A percentile compares a stretch with the other conserved stretches of the same genome.
Conservation (phyloP, 2,113 vertebrate species). For the Rana temporaria region DNA sequence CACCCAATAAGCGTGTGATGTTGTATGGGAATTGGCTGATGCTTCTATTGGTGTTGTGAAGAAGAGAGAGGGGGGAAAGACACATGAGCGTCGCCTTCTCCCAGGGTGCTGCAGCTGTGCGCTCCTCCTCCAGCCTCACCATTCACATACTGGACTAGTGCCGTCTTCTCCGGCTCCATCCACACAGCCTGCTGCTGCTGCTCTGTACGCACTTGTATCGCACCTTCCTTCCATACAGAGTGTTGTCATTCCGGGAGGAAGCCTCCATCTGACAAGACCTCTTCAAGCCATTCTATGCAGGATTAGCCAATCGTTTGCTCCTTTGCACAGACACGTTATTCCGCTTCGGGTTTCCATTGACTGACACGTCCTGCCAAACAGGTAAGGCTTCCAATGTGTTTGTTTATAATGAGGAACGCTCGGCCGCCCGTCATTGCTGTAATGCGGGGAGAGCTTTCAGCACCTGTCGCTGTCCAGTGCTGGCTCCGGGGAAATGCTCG, state of each 20-base stretch:
- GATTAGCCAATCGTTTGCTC: constrained; percentile 22
- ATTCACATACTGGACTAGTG: constrained; percentile 47
- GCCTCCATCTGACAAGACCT: background rate
- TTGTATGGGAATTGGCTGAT: constrained; percentile 42
- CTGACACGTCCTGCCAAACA: background rate
- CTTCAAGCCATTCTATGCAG: constrained; percentile 24
- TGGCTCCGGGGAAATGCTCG: background rate
- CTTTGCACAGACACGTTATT: constrained; percentile 1
- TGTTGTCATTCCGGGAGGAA: too few relatives aligned
- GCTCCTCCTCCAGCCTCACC: constrained; percentile 52
- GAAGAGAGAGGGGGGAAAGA: background rate
- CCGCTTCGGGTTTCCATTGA: background rate
- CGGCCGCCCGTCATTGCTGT: background rate
- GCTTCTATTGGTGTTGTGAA: constrained; percentile 13
- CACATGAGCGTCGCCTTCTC: constrained; percentile 21
- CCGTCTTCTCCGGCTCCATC: too few relatives aligned
- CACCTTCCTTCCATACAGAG: too few relatives aligned
- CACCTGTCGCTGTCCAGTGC: constrained; percentile 52
- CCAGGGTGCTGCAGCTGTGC: constrained; percentile 50
- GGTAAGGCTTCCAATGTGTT: constrained; percentile 12
- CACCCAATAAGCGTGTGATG: constrained; percentile 36
- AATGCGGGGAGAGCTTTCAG: constrained; percentile 38
- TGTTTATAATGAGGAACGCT: background rate
- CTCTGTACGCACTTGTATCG: too few relatives aligned
- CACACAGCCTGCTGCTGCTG: too few relatives aligned